These are phyloP conservation scores for Polymixis lichenea DNA, from an alignment of 2,888 invertebrate species.

Conservation along the genomic window DNA sequence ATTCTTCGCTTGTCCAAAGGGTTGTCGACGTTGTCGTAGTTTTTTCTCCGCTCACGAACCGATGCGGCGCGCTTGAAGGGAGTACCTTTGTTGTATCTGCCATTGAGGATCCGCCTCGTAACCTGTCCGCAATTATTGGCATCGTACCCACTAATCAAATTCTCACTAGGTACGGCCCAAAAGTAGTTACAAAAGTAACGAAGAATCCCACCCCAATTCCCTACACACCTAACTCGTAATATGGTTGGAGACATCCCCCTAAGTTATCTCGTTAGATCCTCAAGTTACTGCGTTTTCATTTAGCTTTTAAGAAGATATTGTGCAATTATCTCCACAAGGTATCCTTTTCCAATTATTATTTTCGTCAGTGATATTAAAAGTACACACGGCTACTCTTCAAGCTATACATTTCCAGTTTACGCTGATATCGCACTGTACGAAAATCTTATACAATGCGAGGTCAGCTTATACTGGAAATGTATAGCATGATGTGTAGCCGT, in stretches of 20 bases:
- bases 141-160: constrained; percentile 70
- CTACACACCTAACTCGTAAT: not conserved
- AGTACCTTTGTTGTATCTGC: constrained; percentile 79
- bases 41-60: constrained; percentile 82
- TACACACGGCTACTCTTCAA: too few species aligned
- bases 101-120: constrained; percentile 75
- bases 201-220: not conserved
- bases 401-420: too few species aligned
- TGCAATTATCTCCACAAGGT: not conserved
- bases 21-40: constrained; percentile 82
- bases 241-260: not conserved
- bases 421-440: too few species aligned
- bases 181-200: constrained; percentile 58
- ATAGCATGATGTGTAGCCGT: too few species aligned
- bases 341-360: constrained; percentile 12
- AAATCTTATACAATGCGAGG: too few species aligned
- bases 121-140: constrained; percentile 75
- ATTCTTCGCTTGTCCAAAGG: constrained; percentile 88
- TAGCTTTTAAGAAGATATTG: not conserved
- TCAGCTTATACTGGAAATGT: too few species aligned
- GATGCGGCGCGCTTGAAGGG: constrained; percentile 76
- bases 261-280: not conserved
- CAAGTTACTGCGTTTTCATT: constrained; percentile 18
- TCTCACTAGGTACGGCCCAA: constrained; percentile 65
- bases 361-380: constrained; percentile 3